Conservation (phyloP, 2,888 invertebrate genomes). For the Aricia artaxerxes region DNA sequence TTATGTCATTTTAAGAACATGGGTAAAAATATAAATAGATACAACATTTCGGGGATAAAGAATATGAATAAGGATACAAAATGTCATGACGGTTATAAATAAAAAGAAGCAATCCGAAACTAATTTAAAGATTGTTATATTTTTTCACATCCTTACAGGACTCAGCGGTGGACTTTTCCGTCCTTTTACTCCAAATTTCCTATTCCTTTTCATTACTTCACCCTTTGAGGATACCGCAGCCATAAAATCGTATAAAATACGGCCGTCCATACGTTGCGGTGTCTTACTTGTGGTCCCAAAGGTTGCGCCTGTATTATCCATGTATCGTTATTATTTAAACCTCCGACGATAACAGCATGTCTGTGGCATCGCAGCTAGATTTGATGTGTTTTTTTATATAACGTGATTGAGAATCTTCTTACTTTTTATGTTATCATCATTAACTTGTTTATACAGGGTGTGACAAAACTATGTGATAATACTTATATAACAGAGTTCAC, state of each 20-base stretch:
- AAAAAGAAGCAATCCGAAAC: background rate
- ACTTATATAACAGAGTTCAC: no score
- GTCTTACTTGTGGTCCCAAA: background rate
- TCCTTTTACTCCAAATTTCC: constrained; percentile 9
- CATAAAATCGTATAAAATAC: constrained; percentile 18
- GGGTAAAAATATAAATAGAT: no score
- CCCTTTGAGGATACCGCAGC: constrained; percentile 21
- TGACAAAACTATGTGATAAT: no score
- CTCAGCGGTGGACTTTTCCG: background rate
- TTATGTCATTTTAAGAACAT: no score
- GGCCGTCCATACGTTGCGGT: background rate
- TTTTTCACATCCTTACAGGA: background rate
- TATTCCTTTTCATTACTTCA: constrained; percentile 18
- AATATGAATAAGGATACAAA: no score
- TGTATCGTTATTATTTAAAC: constrained; percentile 15
- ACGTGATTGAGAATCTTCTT: no score
- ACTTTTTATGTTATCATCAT: no score
- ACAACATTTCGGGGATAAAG: no score
- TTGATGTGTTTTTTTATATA: no score
- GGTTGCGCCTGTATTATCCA: background rate
- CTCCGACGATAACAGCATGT: background rate
- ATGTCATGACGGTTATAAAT: background rate
- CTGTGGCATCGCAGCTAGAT: no score
- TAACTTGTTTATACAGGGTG: no score
- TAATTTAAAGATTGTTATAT: background rate